Percentiles rank a stretch among this genome's conserved stretches.
These are phyloP conservation scores for Acanthochromis polyacanthus DNA, from an alignment of 2,113 vertebrate species.

Conservation along the genomic window DNA sequence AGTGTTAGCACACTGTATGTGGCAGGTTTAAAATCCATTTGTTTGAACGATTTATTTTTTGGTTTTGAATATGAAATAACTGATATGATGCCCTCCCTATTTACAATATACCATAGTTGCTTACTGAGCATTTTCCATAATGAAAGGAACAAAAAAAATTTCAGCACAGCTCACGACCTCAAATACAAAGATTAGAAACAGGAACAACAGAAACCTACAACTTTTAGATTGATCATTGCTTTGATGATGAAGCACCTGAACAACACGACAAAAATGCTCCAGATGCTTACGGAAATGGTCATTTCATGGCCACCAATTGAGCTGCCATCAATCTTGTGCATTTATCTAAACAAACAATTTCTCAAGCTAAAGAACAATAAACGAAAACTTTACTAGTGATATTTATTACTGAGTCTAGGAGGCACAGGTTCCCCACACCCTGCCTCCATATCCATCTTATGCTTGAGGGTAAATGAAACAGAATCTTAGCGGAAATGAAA, in stretches of 20 bases:
- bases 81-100: no score
- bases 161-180: background rate
- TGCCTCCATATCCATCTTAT: conserved; percentile 47
- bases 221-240: background rate
- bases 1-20: background rate
- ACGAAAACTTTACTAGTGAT: conserved; percentile 34
- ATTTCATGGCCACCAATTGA: conserved; percentile 30
- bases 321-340: conserved; percentile 21
- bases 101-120: no score
- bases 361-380: conserved; percentile 49
- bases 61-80: no score
- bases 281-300: conserved; percentile 21
- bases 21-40: no score
- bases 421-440: conserved; percentile 27
- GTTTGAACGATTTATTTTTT: no score
- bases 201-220: background rate
- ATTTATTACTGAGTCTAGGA: conserved; percentile 47
- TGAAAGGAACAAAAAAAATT: no score
- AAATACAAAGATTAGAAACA: background rate
- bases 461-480: conserved; percentile 60
- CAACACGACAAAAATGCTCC: background rate
- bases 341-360: conserved; percentile 44
- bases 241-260: conserved; percentile 5
- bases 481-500: conserved; percentile 71
- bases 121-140: no score